phyloP scores from a whole-genome alignment of 1,140 invertebrate species.

The Thrips palmi region DNA sequence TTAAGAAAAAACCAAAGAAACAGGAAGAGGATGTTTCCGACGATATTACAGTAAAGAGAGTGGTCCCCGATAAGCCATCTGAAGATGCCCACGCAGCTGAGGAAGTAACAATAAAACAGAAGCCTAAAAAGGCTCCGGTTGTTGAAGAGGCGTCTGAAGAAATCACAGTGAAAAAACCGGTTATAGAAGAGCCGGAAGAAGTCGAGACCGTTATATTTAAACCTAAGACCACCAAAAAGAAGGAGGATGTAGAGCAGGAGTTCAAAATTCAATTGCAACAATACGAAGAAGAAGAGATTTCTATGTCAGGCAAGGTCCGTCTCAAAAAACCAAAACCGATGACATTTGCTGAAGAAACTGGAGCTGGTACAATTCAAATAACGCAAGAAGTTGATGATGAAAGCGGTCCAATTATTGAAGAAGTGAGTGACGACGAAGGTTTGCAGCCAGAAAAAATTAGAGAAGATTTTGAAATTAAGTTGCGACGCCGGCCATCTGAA shows the following conservation, averaged over 20 bases:
- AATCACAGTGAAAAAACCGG: conserved; percentile 46
- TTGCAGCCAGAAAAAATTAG: conserved; percentile 3
- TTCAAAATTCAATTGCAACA: conserved; percentile 66
- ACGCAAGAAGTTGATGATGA: conserved; percentile 43
- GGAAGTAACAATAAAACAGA: conserved; percentile 29
- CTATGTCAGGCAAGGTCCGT: conserved; percentile 61
- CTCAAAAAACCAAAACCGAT: conserved; percentile 50
- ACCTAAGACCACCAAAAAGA: conserved; percentile 33
- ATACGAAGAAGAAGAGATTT: conserved; percentile 71
- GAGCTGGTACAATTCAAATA: conserved; percentile 35
- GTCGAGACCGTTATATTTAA: conserved; percentile 16
- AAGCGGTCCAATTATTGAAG: conserved; percentile 27
- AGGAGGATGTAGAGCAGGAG: conserved; percentile 70
- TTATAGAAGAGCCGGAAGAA: conserved; percentile 11
- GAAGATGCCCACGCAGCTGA: conserved; percentile 19
- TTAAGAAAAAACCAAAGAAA: no score
- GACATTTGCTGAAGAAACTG: conserved; percentile 46
- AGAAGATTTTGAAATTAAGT: background rate
- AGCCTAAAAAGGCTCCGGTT: conserved; percentile 25
- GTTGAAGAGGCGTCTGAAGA: conserved; percentile 51
- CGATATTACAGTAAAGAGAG: conserved; percentile 14
- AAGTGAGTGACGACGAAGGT: background rate
- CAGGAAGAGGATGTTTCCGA: no score
- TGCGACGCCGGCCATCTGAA: conserved; percentile 13
- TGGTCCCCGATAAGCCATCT: conserved; percentile 15